A percentile compares a stretch with the other conserved stretches of the same genome.
These are phyloP conservation scores for Sepiola atlantica DNA, from an alignment of 2,888 invertebrate species.

Conservation along the genomic window DNA sequence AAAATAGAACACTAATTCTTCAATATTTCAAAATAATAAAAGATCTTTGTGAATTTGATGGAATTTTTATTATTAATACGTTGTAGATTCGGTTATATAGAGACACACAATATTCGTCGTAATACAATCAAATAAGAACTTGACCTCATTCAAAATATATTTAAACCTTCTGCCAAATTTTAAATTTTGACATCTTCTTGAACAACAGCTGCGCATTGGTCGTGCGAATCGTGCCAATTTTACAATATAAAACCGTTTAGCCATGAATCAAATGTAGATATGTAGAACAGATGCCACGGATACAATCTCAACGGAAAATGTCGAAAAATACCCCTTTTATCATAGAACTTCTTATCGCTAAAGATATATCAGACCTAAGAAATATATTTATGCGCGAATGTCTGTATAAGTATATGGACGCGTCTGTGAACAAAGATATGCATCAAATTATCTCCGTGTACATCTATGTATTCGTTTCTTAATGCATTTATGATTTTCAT, in stretches of 20 bases:
- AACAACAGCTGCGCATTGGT: background rate
- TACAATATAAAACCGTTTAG: background rate
- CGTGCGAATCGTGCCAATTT: background rate
- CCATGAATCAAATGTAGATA: background rate
- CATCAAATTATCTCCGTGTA: background rate
- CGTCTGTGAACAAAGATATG: background rate
- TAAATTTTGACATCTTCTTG: background rate
- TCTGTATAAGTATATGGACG: background rate
- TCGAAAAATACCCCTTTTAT: background rate
- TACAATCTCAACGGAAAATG: background rate
- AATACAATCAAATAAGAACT: too few species aligned
- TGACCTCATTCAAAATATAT: too few species aligned
- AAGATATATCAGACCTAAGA: background rate
- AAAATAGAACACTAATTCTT: too few species aligned
- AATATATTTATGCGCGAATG: background rate
- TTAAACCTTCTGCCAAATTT: background rate
- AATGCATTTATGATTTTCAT: background rate
- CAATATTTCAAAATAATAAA: too few species aligned
- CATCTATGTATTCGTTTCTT: background rate
- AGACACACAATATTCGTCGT: too few species aligned
- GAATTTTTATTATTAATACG: too few species aligned
- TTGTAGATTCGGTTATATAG: too few species aligned
- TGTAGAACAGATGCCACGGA: background rate
- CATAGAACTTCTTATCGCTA: background rate
- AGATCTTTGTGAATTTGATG: too few species aligned